Evolutionary conservation across 1,140 invertebrate genomes (phyloP).

Genomic region (Ceratoteleas bidentatus): DNA sequence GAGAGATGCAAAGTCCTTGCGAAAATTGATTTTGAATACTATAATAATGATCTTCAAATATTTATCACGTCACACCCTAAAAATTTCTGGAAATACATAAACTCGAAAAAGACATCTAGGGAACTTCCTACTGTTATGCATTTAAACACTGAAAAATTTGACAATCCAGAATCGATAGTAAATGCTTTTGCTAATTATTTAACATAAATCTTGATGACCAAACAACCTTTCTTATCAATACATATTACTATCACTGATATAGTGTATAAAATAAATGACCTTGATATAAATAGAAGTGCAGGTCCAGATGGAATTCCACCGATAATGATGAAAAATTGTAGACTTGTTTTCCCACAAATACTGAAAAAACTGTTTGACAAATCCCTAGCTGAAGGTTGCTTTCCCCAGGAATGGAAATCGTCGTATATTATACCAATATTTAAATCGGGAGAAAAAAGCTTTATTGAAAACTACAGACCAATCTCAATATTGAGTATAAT

Average conservation of each 20-base stretch:
- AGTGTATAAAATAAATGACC: conserved; percentile 3
- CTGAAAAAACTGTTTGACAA: conserved; percentile 10
- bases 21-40: neutral
- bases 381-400: neutral
- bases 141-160: neutral
- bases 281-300: neutral
- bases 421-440: neutral
- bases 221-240: neutral
- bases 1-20: neutral
- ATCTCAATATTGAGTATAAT: conserved; percentile 5
- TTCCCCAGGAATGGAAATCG: conserved; percentile 18
- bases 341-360: neutral
- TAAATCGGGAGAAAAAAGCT: neutral
- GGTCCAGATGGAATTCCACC: conserved; percentile 14
- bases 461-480: conserved; percentile 3
- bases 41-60: neutral
- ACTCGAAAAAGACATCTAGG: conserved; percentile 15
- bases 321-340: neutral
- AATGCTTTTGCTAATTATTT: conserved; percentile 27
- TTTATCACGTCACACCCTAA: neutral
- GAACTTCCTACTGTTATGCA: conserved; percentile 3
- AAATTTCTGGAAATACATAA: conserved; percentile 33
- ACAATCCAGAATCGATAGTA: neutral
- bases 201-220: neutral
- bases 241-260: conserved; percentile 14